Evolutionary conservation across 2,888 invertebrate genomes (phyloP).

Genomic region (Megaustenia siamemsis): DNA sequence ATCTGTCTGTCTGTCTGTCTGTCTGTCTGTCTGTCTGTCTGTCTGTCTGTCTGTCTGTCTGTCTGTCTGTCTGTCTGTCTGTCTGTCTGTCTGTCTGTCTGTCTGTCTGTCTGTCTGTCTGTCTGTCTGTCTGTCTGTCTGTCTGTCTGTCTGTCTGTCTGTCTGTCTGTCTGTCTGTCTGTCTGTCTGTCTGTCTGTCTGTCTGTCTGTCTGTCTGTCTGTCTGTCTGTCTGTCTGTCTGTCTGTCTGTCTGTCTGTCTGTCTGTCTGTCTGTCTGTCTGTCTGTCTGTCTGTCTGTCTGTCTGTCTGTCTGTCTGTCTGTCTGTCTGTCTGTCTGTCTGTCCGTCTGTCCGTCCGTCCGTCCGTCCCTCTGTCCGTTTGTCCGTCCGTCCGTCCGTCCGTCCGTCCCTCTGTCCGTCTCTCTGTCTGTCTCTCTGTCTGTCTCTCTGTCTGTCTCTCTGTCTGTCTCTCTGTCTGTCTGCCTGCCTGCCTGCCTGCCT

Average conservation of each 20-base stretch:
- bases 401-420: slow-evolving; percentile 2
- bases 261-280: slow-evolving; percentile 9
- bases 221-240: neutral
- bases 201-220: neutral
- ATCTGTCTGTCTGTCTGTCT: no score
- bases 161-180: neutral
- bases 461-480: neutral
- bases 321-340: slow-evolving; percentile 9
- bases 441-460: slow-evolving; percentile 1
- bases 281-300: slow-evolving; percentile 9
- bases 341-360: no score
- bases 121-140: neutral
- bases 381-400: slow-evolving; percentile 9
- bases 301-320: slow-evolving; percentile 9
- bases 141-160: neutral
- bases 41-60: neutral
- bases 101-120: neutral
- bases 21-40: neutral
- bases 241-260: neutral
- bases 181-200: neutral
- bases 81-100: neutral
- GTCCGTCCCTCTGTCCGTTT: no score
- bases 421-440: slow-evolving; percentile 2
- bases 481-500: no score
- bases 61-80: neutral